Conservation (phyloP, 2,888 invertebrate genomes). For the Epistrophe eligans region DNA sequence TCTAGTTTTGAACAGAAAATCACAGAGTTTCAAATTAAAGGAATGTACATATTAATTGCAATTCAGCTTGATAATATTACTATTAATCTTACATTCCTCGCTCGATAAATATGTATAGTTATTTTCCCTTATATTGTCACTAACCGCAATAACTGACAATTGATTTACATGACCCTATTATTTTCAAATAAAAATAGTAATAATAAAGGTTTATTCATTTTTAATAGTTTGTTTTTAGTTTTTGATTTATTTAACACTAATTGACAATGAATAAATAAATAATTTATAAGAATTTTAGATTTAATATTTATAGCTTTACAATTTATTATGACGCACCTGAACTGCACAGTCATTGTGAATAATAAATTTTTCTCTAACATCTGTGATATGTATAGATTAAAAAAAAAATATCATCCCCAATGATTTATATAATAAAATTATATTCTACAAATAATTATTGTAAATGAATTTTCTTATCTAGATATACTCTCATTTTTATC, state of each 20-base stretch:
- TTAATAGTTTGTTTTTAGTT: conserved; percentile 9
- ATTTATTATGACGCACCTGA: background rate
- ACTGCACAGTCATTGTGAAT: conserved; percentile 8
- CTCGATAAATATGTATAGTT: background rate
- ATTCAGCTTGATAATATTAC: background rate
- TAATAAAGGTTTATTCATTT: background rate
- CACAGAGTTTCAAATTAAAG: no score
- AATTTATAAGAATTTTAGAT: background rate
- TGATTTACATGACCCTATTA: conserved; percentile 1
- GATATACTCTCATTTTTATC: background rate
- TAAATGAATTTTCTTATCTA: background rate
- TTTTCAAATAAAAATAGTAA: background rate
- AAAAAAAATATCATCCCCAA: background rate
- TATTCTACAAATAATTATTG: background rate
- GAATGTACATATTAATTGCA: no score
- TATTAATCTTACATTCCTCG: background rate
- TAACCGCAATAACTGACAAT: conserved; percentile 1
- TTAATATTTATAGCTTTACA: background rate
- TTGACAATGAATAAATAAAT: conserved; percentile 25
- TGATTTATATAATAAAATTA: background rate
- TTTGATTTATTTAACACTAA: conserved; percentile 2
- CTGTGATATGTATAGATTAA: background rate
- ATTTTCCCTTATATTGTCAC: background rate
- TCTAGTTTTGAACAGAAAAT: no score
- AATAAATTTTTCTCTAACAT: background rate